phyloP scores from a whole-genome alignment of 2,113 vertebrate genomes.

The Daboia siamensis region DNA sequence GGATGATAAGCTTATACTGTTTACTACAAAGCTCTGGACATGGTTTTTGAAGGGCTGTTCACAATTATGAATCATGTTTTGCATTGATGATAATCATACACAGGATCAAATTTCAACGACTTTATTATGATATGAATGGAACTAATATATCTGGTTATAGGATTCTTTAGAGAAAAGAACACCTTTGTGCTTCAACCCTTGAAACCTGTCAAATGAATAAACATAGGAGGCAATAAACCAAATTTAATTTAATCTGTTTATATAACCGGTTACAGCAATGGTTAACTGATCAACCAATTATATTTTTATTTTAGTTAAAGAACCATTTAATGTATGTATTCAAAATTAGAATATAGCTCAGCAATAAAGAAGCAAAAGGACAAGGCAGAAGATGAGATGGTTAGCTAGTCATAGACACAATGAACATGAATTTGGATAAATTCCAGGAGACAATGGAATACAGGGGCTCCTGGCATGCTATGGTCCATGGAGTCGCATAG shows the following conservation, averaged over 20 bases:
- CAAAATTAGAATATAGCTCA: neutral
- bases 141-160: neutral
- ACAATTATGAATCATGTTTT: neutral
- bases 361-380: neutral
- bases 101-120: neutral
- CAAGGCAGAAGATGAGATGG: neutral
- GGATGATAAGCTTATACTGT: neutral
- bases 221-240: neutral
- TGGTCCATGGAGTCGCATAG: neutral
- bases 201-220: neutral
- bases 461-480: neutral
- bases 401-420: neutral
- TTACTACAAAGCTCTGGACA: neutral
- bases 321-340: neutral
- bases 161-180: neutral
- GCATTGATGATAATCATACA: neutral
- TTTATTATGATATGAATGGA: neutral
- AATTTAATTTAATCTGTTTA: neutral
- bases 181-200: neutral
- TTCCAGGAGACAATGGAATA: neutral
- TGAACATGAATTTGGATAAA: neutral
- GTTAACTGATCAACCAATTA: neutral
- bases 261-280: neutral
- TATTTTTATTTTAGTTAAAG: neutral
- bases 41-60: neutral